Evolutionary conservation across 2,797 vertebrate species (phyloP).

Genomic region (Phylloscopus collybita): DNA sequence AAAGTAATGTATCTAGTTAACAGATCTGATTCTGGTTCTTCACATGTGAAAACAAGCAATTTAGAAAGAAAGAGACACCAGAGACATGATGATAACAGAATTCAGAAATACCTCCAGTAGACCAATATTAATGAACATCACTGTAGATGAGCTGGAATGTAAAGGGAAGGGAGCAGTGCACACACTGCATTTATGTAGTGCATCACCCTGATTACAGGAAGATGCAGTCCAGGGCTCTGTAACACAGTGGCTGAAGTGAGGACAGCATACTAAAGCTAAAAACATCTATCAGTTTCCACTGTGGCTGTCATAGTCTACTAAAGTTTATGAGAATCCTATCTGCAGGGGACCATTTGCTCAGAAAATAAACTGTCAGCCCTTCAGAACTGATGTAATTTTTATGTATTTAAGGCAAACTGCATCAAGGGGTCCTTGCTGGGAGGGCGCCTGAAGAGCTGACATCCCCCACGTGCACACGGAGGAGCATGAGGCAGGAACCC

Average conservation of each 20-base stretch:
- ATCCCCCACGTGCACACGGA: accelerated
- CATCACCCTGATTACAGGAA: not conserved
- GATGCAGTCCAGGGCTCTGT: not conserved
- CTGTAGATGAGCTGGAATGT: not conserved
- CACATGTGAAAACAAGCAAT: not conserved
- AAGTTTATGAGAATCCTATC: not conserved
- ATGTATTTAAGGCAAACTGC: not conserved
- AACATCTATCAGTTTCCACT: not conserved
- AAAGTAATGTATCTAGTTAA: not conserved
- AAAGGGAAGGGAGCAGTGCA: not conserved
- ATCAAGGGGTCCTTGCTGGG: not conserved
- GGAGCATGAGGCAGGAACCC: not conserved
- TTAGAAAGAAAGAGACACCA: not conserved
- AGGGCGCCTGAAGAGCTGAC: not conserved
- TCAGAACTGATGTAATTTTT: not conserved
- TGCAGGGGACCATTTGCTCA: not conserved
- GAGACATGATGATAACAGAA: not conserved
- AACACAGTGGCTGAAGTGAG: not conserved
- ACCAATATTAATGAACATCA: not conserved
- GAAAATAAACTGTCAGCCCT: not conserved
- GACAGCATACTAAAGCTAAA: not conserved
- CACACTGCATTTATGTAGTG: not conserved
- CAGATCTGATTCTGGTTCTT: not conserved
- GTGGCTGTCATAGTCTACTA: not conserved
- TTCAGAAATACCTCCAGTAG: not conserved